These are phyloP conservation scores for Dryococelus australis DNA, from an alignment of 2,888 invertebrate species.

Conservation along the genomic window DNA sequence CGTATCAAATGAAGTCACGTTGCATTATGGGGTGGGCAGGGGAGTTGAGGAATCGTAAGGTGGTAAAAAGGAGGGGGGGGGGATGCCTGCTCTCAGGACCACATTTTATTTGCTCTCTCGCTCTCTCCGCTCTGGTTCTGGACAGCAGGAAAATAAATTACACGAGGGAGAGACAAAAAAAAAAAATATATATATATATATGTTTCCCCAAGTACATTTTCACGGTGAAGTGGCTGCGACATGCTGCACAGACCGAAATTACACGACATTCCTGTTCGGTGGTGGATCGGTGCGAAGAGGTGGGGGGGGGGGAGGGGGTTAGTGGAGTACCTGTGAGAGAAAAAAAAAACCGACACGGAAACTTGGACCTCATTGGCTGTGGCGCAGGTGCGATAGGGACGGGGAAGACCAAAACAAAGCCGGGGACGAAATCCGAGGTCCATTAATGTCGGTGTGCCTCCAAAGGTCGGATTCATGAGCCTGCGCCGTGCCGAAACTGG, in stretches of 20 bases:
- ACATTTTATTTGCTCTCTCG: slow-evolving; percentile 16
- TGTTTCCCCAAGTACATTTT: slow-evolving; percentile 4
- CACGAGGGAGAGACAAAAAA: not conserved
- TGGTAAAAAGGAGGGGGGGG: not conserved
- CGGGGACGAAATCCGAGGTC: too few species aligned
- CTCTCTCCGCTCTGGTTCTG: not conserved
- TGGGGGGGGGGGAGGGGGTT: not conserved
- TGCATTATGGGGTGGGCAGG: not conserved
- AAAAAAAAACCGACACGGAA: too few species aligned
- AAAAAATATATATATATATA: not conserved
- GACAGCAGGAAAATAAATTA: not conserved
- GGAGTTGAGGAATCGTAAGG: not conserved
- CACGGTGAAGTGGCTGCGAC: slow-evolving; percentile 2
- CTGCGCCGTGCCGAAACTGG: too few species aligned
- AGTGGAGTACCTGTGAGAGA: not conserved
- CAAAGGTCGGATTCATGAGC: too few species aligned
- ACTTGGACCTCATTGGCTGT: not conserved
- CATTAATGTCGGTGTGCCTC: too few species aligned
- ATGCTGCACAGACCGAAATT: not conserved
- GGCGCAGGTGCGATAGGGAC: not conserved
- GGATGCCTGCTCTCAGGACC: not conserved
- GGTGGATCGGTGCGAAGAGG: not conserved
- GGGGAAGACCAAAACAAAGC: not conserved
- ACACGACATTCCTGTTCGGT: not conserved
- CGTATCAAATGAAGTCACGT: slow-evolving; percentile 13